Conservation (phyloP, 2,888 invertebrate genomes). For the Tipula confusa region DNA sequence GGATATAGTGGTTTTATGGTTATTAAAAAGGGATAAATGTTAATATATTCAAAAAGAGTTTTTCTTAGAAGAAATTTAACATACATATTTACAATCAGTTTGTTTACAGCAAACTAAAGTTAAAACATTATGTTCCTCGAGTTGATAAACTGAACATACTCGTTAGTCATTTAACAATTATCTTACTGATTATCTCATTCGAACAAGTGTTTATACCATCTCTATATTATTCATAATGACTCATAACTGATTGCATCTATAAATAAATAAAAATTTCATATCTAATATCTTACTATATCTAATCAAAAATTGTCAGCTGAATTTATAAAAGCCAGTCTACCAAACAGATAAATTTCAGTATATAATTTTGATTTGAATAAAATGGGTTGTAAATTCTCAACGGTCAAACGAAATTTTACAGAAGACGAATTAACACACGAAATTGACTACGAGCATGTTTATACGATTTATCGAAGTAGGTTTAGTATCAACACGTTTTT, state of each 20-base stretch:
- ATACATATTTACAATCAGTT: too few relatives aligned
- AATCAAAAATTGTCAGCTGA: not conserved
- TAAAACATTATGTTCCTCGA: too few relatives aligned
- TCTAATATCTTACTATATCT: not conserved
- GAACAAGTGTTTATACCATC: too few relatives aligned
- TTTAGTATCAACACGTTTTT: not conserved
- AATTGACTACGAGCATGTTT: not conserved
- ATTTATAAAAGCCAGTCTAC: not conserved
- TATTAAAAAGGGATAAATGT: slow-evolving; percentile 12
- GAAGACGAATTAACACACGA: not conserved
- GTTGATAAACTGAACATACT: too few relatives aligned
- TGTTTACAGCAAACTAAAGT: too few relatives aligned
- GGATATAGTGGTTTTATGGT: not conserved
- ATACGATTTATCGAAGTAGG: not conserved
- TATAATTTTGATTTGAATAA: not conserved
- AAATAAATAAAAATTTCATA: not conserved
- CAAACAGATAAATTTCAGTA: not conserved
- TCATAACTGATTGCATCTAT: not conserved
- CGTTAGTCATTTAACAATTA: too few relatives aligned
- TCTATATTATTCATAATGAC: not conserved
- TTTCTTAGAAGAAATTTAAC: too few relatives aligned
- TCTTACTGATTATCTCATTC: not conserved
- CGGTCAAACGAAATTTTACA: not conserved
- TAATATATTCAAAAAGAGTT: not conserved
- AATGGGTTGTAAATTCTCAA: not conserved